Evolutionary conservation across 2,113 vertebrate genomes (phyloP).

Genomic region (Pelvicachromis taeniatus): DNA sequence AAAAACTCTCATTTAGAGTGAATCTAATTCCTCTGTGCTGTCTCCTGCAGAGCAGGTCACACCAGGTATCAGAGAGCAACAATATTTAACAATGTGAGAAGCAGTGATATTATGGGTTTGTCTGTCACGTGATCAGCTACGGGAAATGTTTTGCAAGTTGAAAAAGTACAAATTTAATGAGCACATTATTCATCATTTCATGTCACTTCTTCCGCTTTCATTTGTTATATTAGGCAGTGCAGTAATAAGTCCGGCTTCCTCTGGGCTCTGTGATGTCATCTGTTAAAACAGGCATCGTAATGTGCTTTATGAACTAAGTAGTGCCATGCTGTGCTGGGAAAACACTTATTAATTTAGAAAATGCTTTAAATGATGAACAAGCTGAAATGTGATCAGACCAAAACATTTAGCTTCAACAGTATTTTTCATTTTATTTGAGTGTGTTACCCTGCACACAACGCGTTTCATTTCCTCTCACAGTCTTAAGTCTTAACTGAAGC

Average conservation of each 20-base stretch:
- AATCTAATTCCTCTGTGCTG: not conserved
- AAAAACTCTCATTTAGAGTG: not conserved
- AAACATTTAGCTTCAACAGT: not conserved
- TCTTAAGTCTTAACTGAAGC: not conserved
- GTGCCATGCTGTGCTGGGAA: slow-evolving; percentile 13
- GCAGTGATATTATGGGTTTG: not conserved
- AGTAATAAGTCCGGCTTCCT: slow-evolving; percentile 35
- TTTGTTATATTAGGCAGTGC: slow-evolving; percentile 9
- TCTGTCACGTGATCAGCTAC: not conserved
- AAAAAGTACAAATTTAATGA: slow-evolving; percentile 25
- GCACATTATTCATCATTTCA: slow-evolving; percentile 3
- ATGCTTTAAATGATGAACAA: not conserved
- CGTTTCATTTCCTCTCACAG: not conserved
- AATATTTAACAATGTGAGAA: not conserved
- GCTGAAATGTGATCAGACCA: not conserved
- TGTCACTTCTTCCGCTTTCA: not conserved
- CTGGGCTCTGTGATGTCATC: slow-evolving; percentile 34
- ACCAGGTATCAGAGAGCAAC: not conserved
- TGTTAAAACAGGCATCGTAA: slow-evolving; percentile 30
- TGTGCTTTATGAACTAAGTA: slow-evolving; percentile 32
- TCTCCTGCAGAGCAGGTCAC: not conserved
- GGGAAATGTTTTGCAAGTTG: slow-evolving; percentile 19
- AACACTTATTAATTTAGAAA: not conserved
- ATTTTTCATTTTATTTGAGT: not conserved
- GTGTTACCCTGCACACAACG: not conserved